Evolutionary conservation across 2,888 invertebrate genomes (phyloP).

Genomic region (Mantis religiosa): DNA sequence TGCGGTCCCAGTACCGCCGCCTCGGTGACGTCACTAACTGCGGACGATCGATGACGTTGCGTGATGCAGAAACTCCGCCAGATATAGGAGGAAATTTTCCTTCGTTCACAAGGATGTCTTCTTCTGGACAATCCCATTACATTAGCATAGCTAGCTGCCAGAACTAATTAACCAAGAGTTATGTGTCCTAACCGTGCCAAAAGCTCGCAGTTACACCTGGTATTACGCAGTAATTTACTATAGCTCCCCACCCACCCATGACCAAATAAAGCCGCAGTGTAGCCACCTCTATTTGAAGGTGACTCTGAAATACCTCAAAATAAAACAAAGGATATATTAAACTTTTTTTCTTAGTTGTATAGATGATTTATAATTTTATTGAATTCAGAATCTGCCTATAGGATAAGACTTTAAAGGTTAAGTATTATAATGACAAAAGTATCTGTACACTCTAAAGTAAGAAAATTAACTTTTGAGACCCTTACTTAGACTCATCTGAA

Average conservation of each 20-base stretch:
- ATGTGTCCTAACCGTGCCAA: neutral
- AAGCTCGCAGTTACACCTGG: neutral
- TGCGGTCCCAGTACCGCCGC: neutral
- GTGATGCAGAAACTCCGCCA: neutral
- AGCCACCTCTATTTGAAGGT: neutral
- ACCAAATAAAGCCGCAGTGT: neutral
- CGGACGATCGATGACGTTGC: constrained; percentile 37
- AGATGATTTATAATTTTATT: too few relatives aligned
- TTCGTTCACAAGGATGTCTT: neutral
- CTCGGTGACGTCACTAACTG: constrained; percentile 12
- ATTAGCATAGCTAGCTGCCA: neutral
- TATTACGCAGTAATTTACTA: neutral
- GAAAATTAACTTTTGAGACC: too few relatives aligned
- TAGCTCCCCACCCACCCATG: neutral
- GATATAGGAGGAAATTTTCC: neutral
- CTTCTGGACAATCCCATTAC: neutral
- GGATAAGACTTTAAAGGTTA: too few relatives aligned
- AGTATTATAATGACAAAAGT: too few relatives aligned
- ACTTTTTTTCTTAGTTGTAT: too few relatives aligned
- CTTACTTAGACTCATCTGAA: too few relatives aligned
- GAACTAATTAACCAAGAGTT: neutral
- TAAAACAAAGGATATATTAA: too few relatives aligned
- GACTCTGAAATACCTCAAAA: too few relatives aligned
- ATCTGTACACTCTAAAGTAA: too few relatives aligned
- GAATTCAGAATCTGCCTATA: too few relatives aligned